A percentile compares a stretch with the other conserved stretches of the same genome.
phyloP scores from a whole-genome alignment of 2,888 invertebrate genomes.

The Tiliacea aurago region DNA sequence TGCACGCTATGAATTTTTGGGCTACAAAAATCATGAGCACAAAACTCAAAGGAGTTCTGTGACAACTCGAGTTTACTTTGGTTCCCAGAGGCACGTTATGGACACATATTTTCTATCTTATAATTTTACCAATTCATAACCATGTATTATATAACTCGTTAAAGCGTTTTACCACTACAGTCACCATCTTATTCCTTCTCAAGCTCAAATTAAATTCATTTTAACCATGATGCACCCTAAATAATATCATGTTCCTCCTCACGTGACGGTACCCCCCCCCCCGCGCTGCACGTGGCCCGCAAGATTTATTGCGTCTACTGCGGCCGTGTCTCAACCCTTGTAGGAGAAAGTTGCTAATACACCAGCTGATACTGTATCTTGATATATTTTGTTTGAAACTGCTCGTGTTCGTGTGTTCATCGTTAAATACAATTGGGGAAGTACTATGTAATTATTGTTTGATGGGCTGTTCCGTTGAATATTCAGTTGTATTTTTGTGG shows the following conservation, averaged over 20 bases:
- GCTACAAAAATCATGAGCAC: background rate
- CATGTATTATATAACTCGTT: background rate
- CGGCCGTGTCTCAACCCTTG: conserved; percentile 61
- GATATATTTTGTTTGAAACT: conserved; percentile 32
- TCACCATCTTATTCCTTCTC: background rate
- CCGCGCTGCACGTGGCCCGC: conserved; percentile 57
- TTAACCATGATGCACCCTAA: conserved; percentile 57
- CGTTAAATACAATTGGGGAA: conserved; percentile 11
- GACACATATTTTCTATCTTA: background rate
- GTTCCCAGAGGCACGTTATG: background rate
- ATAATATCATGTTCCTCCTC: conserved; percentile 57
- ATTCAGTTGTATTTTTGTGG: background rate
- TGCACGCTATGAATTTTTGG: background rate
- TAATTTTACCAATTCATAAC: background rate
- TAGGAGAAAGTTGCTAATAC: conserved; percentile 65
- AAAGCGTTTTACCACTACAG: background rate
- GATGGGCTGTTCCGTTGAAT: background rate
- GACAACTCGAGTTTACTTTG: background rate
- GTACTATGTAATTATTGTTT: conserved; percentile 5
- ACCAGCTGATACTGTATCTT: conserved; percentile 47
- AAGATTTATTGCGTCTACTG: conserved; percentile 66
- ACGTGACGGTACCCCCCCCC: conserved; percentile 38
- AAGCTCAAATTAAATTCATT: conserved; percentile 28
- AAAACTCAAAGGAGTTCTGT: background rate
- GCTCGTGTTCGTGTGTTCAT: conserved; percentile 40